Conservation (phyloP, 2,113 vertebrate species). For the Corythaixoides concolor region DNA sequence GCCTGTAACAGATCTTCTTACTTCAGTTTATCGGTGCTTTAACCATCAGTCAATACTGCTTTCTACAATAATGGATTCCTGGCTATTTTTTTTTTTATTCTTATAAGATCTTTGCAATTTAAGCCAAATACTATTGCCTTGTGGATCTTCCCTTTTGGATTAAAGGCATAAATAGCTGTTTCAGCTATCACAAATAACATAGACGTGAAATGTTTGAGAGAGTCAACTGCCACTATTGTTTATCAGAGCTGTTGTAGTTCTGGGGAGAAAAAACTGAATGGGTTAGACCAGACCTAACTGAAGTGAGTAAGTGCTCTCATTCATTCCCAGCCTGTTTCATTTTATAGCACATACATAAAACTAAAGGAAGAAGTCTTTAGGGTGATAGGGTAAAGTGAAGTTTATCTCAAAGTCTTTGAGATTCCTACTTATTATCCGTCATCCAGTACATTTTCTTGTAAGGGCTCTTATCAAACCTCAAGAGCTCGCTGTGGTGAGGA, state of each 20-base stretch:
- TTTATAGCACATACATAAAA: not conserved
- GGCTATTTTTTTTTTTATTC: not conserved
- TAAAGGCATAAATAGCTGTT: not conserved
- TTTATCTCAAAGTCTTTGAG: not conserved
- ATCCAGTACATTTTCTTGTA: not conserved
- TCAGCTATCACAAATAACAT: not conserved
- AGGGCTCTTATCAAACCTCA: not conserved
- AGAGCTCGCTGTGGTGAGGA: not conserved
- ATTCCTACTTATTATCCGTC: not conserved
- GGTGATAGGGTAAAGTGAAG: not conserved
- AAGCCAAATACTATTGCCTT: not conserved
- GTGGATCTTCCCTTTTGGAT: not conserved
- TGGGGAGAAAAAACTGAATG: not conserved
- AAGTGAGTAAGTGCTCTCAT: not conserved
- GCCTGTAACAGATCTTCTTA: not conserved
- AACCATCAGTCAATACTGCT: not conserved
- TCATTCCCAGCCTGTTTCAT: not conserved
- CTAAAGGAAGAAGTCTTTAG: not conserved
- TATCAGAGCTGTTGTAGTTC: not conserved
- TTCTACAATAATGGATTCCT: not conserved
- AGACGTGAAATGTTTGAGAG: not conserved
- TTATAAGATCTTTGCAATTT: not conserved
- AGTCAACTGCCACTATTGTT: not conserved
- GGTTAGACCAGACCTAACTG: not conserved
- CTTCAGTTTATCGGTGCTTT: not conserved